Conservation (phyloP, 2,888 invertebrate genomes). For the Linnaemya tessellans region DNA sequence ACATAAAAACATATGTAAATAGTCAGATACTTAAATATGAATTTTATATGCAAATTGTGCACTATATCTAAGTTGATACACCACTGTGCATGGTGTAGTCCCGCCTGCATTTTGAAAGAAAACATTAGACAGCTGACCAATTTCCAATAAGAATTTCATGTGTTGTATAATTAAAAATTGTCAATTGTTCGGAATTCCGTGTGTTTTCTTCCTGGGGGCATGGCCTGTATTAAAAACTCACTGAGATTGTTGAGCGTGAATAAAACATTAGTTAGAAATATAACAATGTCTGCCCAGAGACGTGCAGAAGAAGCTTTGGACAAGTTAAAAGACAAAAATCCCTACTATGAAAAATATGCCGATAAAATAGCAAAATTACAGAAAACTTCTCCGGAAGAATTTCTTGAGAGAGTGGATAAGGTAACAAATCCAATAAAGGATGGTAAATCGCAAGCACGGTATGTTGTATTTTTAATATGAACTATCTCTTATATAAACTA, state of each 20-base stretch:
- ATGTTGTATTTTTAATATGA: background rate
- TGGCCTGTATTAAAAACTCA: slow-evolving; percentile 74
- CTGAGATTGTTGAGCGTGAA: slow-evolving; percentile 43
- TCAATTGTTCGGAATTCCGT: background rate
- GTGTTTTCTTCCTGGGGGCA: slow-evolving; percentile 58
- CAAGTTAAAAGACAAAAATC: slow-evolving; percentile 86
- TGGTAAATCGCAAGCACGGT: slow-evolving; percentile 79
- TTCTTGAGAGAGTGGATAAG: slow-evolving; percentile 86
- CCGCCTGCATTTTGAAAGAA: slow-evolving; percentile 8
- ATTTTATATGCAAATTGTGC: too few species aligned
- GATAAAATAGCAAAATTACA: slow-evolving; percentile 89
- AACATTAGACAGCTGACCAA: slow-evolving; percentile 29
- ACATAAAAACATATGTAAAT: too few species aligned
- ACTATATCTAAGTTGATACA: too few species aligned
- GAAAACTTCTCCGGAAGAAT: slow-evolving; percentile 90
- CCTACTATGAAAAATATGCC: slow-evolving; percentile 92
- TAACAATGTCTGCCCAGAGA: slow-evolving; percentile 83
- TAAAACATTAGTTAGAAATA: slow-evolving; percentile 74
- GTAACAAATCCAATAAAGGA: slow-evolving; percentile 80
- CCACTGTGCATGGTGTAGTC: slow-evolving; percentile 19
- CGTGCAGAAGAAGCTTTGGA: slow-evolving; percentile 84
- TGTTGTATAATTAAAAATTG: slow-evolving; percentile 70
- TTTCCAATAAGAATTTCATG: slow-evolving; percentile 22
- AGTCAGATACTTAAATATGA: too few species aligned
- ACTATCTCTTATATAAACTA: background rate